Percentiles rank a stretch among this genome's conserved stretches.
Conservation (phyloP, 2,797 vertebrate genomes). For the Gobionotothen gibberifrons region DNA sequence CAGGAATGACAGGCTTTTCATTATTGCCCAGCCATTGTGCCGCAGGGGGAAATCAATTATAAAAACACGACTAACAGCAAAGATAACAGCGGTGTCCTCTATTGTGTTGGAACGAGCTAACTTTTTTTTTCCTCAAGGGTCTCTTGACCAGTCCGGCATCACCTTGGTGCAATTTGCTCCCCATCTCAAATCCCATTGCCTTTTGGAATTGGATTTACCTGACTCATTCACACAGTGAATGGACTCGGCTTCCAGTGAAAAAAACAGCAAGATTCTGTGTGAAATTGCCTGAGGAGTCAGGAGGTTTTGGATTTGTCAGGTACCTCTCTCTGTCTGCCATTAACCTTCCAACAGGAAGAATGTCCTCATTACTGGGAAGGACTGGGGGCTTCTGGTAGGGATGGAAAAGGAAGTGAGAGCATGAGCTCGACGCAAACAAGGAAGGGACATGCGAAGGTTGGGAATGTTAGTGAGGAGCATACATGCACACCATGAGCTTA, state of each 20-base stretch:
- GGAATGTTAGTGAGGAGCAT: conserved; percentile 8
- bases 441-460: conserved; percentile 30
- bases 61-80: conserved; percentile 86
- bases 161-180: conserved; percentile 86
- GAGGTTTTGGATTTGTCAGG: conserved; percentile 75
- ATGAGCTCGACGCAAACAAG: conserved; percentile 41
- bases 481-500: background rate
- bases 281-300: conserved; percentile 83
- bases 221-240: conserved; percentile 86
- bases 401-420: conserved; percentile 9
- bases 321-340: conserved; percentile 76
- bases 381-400: conserved; percentile 28
- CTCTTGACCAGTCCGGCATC: conserved; percentile 84
- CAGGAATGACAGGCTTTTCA: conserved; percentile 84
- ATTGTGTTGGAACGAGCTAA: conserved; percentile 75
- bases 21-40: conserved; percentile 83
- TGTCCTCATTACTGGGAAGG: conserved; percentile 80
- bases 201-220: conserved; percentile 89
- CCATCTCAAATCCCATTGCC: conserved; percentile 87
- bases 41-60: conserved; percentile 86
- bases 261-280: conserved; percentile 76
- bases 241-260: conserved; percentile 74
- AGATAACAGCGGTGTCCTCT: conserved; percentile 83
- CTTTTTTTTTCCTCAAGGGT: conserved; percentile 78
- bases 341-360: conserved; percentile 84